Evolutionary conservation across 2,113 vertebrate species (phyloP), one percentile per base, ranked within the genome.

Genomic region (Rhinichthys klamathensis): DNA sequence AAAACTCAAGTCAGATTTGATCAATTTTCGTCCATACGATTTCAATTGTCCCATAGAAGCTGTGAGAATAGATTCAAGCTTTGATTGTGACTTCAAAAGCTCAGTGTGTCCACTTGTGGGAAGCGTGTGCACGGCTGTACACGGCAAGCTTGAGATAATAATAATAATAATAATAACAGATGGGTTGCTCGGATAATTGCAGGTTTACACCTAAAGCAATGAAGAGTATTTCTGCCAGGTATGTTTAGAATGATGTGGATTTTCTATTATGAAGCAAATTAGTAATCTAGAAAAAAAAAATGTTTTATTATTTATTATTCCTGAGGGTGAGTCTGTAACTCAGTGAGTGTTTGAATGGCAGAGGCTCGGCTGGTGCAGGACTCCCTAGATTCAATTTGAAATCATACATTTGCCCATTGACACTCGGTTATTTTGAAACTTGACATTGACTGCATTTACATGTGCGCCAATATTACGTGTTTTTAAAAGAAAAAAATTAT

Each of bases 1-100:
- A 93, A 93, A 92, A 94, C 89, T 92, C 89, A 90, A 91, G 89
- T 87, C 92, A 94, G 91, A 92, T 92, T 91, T 91, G 90, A 91
- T 92, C 89, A 76, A 89, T 93, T 93, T 92, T 92, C 89, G 87
- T 90, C 84, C 91, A 92, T 90, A 88, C 90, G 88, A 91, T 85
- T 93, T 90, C 89, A 92, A 89, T 93, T 93, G 88, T 86, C 60
- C 86, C 83, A 87, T 70, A 89, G 83, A 89, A 84, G 90, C 75
- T 83, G 91, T 90, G 84, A 82, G 81, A 90, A 89, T 46, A 90
- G 86, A 80, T 81, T 76, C 65, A 75, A 87, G 60, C 38, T 63
- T 72, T 79, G 56, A 85, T 89, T 90, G 85, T 88, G 90, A 90
- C 85, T 92, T 77, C 56, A 84, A 44, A 90, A 84, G 69, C 74